phyloP scores from a whole-genome alignment of 2,113 vertebrate genomes.

The Malurus melanocephalus region DNA sequence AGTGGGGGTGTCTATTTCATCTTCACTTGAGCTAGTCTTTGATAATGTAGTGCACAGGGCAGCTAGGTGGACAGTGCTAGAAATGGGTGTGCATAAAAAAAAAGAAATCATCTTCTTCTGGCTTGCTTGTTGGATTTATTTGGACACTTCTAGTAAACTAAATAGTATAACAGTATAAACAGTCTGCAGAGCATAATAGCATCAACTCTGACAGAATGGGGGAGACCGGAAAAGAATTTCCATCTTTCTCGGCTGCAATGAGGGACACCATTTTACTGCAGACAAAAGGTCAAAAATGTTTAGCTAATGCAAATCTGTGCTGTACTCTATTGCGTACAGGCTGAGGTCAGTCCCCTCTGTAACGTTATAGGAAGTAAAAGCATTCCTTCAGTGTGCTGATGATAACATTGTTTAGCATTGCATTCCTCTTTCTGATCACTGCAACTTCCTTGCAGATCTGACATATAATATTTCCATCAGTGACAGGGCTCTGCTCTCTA shows the following conservation, averaged over 20 bases:
- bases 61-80: neutral
- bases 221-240: neutral
- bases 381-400: slow-evolving; percentile 3
- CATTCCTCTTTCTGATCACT: slow-evolving; percentile 30
- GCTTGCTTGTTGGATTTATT: neutral
- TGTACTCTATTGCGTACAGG: neutral
- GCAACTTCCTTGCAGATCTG: neutral
- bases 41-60: neutral
- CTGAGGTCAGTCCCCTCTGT: neutral
- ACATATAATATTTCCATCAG: neutral
- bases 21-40: neutral
- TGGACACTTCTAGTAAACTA: neutral
- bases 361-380: slow-evolving; percentile 34
- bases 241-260: slow-evolving; percentile 27
- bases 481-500: neutral
- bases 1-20: neutral
- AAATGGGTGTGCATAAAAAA: neutral
- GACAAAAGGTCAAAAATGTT: slow-evolving; percentile 62
- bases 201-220: neutral
- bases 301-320: slow-evolving; percentile 50
- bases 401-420: slow-evolving; percentile 44
- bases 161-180: neutral
- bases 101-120: neutral
- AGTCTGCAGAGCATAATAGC: neutral
- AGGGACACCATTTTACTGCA: slow-evolving; percentile 52